Evolutionary conservation across 2,797 vertebrate species (phyloP).

Genomic region (Columba guinea): DNA sequence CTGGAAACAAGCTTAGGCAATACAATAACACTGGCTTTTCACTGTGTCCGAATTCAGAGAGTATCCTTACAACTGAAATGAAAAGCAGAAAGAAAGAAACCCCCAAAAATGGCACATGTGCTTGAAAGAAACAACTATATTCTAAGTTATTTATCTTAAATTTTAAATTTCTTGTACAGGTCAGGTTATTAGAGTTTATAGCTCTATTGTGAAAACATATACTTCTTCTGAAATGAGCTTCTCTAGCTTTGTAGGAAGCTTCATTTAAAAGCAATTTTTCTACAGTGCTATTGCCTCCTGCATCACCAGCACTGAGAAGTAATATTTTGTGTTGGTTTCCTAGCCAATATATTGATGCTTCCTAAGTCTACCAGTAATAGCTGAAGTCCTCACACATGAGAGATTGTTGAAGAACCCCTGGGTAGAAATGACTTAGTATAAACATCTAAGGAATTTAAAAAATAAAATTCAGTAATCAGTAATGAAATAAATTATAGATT

Average conservation of each 20-base stretch:
- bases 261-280: neutral
- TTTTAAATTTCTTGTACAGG: neutral
- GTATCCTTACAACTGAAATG: neutral
- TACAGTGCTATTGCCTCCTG: neutral
- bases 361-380: neutral
- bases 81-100: neutral
- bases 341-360: neutral
- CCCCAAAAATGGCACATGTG: accelerated
- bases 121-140: neutral
- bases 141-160: neutral
- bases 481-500: neutral
- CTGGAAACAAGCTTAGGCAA: neutral
- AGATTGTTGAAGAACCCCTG: neutral
- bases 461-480: neutral
- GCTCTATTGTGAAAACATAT: neutral
- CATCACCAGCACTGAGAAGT: neutral
- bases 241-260: neutral
- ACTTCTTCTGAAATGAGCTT: neutral
- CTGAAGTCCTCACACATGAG: neutral
- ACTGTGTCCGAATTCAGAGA: neutral
- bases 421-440: neutral
- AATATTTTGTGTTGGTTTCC: neutral
- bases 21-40: neutral
- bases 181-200: neutral
- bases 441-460: neutral